Evolutionary conservation across 2,797 vertebrate species (phyloP).

Genomic region (Zalophus californianus): DNA sequence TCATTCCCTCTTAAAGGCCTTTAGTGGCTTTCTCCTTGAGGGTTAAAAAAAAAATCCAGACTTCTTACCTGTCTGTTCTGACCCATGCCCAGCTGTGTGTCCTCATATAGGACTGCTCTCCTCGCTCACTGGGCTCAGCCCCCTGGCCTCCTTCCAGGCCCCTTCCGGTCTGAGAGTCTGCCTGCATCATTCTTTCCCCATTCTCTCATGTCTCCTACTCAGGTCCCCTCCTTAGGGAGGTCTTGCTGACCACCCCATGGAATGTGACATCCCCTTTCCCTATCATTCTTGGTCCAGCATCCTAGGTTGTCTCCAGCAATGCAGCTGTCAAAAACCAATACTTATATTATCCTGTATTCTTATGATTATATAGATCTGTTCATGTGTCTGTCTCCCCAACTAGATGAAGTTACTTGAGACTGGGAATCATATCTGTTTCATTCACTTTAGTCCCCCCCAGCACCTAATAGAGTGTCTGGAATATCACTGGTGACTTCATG

Average conservation of each 20-base stretch:
- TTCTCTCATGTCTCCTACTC: background rate
- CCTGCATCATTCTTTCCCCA: fast-evolving
- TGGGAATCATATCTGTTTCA: background rate
- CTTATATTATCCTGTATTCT: background rate
- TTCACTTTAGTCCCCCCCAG: background rate
- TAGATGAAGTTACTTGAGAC: background rate
- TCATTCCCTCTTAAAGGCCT: background rate
- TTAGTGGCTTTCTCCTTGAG: background rate
- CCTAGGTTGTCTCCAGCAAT: background rate
- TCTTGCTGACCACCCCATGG: background rate
- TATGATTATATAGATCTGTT: background rate
- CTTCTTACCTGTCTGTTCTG: background rate
- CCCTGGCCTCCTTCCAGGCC: background rate
- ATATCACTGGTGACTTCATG: background rate
- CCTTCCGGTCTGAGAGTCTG: background rate
- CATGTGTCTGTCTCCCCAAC: background rate
- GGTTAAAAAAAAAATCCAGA: background rate
- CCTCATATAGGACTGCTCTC: background rate
- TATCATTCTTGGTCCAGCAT: background rate
- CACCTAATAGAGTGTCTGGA: background rate
- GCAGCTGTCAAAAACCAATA: background rate
- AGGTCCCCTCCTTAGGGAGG: background rate
- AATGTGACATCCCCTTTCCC: background rate
- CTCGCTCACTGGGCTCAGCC: background rate
- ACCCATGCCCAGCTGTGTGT: background rate